Evolutionary conservation across 1,140 invertebrate species (phyloP).

Genomic region (Euwallacea fornicatus): DNA sequence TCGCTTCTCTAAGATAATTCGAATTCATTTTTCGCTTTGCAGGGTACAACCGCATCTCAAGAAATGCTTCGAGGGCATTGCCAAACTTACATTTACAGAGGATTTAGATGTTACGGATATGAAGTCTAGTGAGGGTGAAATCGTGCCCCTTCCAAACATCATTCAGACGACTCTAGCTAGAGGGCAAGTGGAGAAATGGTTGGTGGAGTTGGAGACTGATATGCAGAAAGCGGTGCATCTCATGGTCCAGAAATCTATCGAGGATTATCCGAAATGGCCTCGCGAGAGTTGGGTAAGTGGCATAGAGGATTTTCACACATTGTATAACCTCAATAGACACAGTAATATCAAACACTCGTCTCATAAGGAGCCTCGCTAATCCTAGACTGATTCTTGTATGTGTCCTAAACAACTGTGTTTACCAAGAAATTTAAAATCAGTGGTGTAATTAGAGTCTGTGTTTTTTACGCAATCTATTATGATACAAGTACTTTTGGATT

Average conservation of each 20-base stretch:
- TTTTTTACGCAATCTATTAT: no score
- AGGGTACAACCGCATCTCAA: conserved; percentile 97
- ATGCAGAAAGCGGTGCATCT: conserved; percentile 90
- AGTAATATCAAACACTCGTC: no score
- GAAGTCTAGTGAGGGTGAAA: conserved; percentile 86
- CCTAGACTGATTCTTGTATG: no score
- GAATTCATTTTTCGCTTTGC: conserved; percentile 30
- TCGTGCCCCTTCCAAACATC: conserved; percentile 72
- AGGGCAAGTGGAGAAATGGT: conserved; percentile 97
- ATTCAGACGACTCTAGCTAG: conserved; percentile 88
- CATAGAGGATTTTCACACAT: no score
- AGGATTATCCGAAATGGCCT: conserved; percentile 66
- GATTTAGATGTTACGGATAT: conserved; percentile 87
- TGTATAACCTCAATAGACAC: not conserved
- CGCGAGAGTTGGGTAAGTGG: conserved; percentile 78
- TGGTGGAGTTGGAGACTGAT: conserved; percentile 83
- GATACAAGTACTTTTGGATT: no score
- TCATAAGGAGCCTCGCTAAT: no score
- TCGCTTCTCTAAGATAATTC: not conserved
- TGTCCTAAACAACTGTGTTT: no score
- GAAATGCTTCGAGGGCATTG: conserved; percentile 95
- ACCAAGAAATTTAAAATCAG: no score
- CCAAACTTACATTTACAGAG: conserved; percentile 81
- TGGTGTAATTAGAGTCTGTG: no score
- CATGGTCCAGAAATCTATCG: conserved; percentile 63